Conservation (phyloP, 2,113 vertebrate genomes). For the Mesitornis unicolor region DNA sequence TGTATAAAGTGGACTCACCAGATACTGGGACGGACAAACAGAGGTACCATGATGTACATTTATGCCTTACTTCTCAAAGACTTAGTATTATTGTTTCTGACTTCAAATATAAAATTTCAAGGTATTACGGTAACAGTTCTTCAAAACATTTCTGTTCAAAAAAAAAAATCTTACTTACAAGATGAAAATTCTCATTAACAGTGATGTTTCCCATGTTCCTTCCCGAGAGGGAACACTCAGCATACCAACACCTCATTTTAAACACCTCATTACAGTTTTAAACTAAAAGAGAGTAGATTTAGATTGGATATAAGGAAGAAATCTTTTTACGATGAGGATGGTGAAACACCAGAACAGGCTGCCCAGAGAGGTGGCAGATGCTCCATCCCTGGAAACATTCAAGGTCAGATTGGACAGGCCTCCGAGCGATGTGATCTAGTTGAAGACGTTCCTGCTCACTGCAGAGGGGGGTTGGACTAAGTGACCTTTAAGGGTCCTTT, state of each 20-base stretch:
- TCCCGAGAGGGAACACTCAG: neutral
- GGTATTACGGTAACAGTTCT: neutral
- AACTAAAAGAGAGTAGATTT: neutral
- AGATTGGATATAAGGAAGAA: neutral
- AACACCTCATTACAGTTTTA: neutral
- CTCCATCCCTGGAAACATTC: neutral
- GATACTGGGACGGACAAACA: slow-evolving; percentile 74
- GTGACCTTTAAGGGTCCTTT: neutral
- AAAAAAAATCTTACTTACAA: neutral
- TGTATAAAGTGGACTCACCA: slow-evolving; percentile 83
- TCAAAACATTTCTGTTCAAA: neutral
- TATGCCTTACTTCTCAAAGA: neutral
- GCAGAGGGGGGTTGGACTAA: neutral
- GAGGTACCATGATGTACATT: neutral
- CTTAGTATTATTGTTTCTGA: neutral
- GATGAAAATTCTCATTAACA: neutral
- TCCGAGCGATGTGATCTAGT: neutral
- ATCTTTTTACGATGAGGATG: neutral
- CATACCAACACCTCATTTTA: neutral
- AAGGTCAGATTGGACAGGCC: neutral
- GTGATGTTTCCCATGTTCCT: neutral
- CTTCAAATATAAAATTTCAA: neutral
- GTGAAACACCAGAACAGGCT: neutral
- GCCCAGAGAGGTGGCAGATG: neutral
- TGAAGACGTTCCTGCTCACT: neutral